phyloP scores from a whole-genome alignment of 2,888 invertebrate species.

The Drosophila villosipedis region DNA sequence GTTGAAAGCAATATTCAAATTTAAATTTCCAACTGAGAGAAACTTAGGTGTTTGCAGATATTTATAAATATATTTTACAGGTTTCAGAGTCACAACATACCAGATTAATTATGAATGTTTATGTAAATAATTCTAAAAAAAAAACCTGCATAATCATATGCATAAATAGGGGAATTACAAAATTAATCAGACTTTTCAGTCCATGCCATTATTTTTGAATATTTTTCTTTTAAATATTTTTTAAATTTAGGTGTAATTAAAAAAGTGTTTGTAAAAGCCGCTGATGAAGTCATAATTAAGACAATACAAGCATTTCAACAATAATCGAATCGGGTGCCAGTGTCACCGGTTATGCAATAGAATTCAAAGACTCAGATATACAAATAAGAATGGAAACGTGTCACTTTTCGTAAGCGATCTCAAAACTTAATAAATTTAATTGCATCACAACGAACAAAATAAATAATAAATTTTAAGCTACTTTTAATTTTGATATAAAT shows the following conservation, averaged over 20 bases:
- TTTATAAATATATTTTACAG: not conserved
- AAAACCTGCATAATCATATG: not conserved
- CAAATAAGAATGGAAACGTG: slow-evolving; percentile 15
- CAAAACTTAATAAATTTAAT: not conserved
- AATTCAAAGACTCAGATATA: slow-evolving; percentile 15
- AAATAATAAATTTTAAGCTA: not conserved
- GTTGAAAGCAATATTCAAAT: not conserved
- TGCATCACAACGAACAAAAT: not conserved
- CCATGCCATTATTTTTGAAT: not conserved
- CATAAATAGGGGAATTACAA: not conserved
- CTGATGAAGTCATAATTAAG: slow-evolving; percentile 25
- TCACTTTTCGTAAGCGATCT: slow-evolving; percentile 1
- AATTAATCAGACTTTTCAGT: not conserved
- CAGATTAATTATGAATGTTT: not conserved
- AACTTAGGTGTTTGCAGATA: not conserved
- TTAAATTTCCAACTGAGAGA: not conserved
- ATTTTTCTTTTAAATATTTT: not conserved
- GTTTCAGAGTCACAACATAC: not conserved
- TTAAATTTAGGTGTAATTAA: not conserved
- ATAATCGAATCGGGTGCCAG: slow-evolving; percentile 11
- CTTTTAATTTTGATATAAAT: not conserved
- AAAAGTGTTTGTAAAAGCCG: slow-evolving; percentile 8
- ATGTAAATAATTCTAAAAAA: not conserved
- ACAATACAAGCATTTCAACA: slow-evolving; percentile 14
- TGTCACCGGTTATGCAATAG: slow-evolving; percentile 24